Base-by-base conservation (phyloP, 2,888 invertebrate species). In the Catocala nupta region DNA sequence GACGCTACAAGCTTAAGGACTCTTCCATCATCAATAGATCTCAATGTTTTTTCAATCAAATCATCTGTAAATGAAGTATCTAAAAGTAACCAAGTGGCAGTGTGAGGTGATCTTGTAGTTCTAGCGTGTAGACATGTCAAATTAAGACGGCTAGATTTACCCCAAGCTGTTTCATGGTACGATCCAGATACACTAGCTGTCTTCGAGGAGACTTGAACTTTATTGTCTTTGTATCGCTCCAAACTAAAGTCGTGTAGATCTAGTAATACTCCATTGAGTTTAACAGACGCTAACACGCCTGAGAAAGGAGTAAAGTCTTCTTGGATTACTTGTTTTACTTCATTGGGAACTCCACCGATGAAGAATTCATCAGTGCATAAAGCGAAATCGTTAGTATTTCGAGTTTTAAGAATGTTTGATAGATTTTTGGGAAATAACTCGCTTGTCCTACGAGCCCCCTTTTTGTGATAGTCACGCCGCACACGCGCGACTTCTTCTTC, bases 111-210 rank as follows among this genome's bases (percentile, higher is more conserved):
- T 34, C 78, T 77, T n/a, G 66, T 56, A 11, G 75, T 80, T 63
- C 89, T 83, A 9, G 90, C 83, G 68, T 92, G 90, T 5, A 94
- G 81, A 65, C 93, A 94, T 25, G 91, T 89, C 51, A 94, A 72
- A 75, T 93, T 93, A n/a, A 94, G 72, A 33, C 73, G 78, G 45
- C 89, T 89, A 0, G 91, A 90, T 61, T 78, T 83, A 3, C 91
- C 90, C 93, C 92, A 93, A 53, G 82, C 80, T 13, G 83, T 88
- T 83, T 94, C 93, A 50, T 91, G 84, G 63, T 93, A 94, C 5
- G 86, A 87, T 25, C 89, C 90, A n/a, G 93, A 93, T 36, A 93
- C 71, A 68, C 93, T 93, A 1, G 92, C 92, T 12, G 92, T 88
- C 60, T 87, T 83, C 10, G 92, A 91, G 11, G 93, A 92, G 8